Evolutionary conservation across 1,140 invertebrate genomes (phyloP).

Genomic region (Pogonus chalceus): DNA sequence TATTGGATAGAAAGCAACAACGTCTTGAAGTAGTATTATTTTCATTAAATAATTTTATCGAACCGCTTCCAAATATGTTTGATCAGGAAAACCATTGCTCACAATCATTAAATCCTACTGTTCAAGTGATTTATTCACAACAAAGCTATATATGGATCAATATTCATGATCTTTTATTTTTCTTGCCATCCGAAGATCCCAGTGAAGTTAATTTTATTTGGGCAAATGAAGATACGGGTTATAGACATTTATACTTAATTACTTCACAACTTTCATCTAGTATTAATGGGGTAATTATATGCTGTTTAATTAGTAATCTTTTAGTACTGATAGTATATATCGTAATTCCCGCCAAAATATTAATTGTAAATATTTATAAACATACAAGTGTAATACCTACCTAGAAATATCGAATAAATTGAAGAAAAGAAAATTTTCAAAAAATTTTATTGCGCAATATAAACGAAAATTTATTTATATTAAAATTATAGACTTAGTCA

Average conservation of each 20-base stretch:
- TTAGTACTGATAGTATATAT: no score
- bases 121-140: slow-evolving; percentile 63
- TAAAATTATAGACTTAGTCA: no score
- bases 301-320: no score
- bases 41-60: slow-evolving; percentile 61
- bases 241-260: slow-evolving; percentile 78
- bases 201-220: slow-evolving; percentile 65
- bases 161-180: slow-evolving; percentile 80
- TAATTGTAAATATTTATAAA: no score
- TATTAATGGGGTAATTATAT: slow-evolving; percentile 37
- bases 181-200: slow-evolving; percentile 55
- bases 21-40: slow-evolving; percentile 64
- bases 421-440: no score
- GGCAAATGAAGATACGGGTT: slow-evolving; percentile 89
- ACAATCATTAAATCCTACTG: slow-evolving; percentile 23
- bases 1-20: slow-evolving; percentile 78
- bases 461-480: no score
- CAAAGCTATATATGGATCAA: slow-evolving; percentile 77
- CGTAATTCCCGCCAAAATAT: no score
- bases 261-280: slow-evolving; percentile 41
- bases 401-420: no score
- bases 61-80: slow-evolving; percentile 47
- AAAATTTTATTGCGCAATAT: no score
- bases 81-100: slow-evolving; percentile 27
- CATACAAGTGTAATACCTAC: no score